Evolutionary conservation across 2,113 vertebrate genomes (phyloP).

Genomic region (Platanista minor): DNA sequence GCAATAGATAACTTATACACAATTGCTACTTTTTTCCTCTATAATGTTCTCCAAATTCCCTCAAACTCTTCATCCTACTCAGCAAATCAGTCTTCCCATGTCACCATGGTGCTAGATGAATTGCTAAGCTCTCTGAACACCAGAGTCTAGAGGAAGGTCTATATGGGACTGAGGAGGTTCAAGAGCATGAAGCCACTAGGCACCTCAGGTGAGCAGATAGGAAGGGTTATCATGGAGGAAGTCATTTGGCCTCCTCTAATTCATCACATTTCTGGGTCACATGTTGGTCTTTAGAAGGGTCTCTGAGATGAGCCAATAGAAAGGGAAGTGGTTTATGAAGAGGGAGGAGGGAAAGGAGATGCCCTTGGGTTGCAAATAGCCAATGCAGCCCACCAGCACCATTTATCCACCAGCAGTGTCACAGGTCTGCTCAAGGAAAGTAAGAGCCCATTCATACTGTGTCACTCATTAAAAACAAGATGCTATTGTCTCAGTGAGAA

Average conservation of each 20-base stretch:
- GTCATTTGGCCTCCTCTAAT: neutral
- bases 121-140: neutral
- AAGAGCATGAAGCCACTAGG: neutral
- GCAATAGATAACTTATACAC: no score
- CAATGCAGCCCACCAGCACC: accelerated
- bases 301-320: neutral
- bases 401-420: neutral
- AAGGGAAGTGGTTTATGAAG: neutral
- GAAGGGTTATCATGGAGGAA: neutral
- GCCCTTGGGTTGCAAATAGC: accelerated
- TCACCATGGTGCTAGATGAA: neutral
- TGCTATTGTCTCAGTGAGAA: neutral
- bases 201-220: neutral
- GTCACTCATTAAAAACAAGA: neutral
- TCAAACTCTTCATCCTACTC: neutral
- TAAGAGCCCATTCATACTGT: neutral
- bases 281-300: neutral
- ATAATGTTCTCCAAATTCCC: neutral
- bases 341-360: neutral
- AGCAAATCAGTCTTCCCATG: neutral
- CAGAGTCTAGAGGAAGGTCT: neutral
- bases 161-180: no score
- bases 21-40: no score
- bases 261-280: neutral
- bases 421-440: neutral